Conservation (phyloP, 1,140 invertebrate genomes). For the Ridgeia piscesae region DNA sequence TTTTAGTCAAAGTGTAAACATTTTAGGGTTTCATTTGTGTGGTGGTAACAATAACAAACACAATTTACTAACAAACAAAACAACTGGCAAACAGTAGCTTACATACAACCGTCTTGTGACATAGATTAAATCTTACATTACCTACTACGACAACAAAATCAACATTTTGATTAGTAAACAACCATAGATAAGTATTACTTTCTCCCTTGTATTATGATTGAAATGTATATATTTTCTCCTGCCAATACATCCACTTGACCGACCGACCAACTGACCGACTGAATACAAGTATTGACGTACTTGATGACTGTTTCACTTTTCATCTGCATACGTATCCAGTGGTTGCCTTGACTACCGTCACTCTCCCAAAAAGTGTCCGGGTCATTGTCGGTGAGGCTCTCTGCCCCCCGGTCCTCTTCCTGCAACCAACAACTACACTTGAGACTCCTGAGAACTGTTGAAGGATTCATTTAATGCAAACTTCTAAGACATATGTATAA, state of each 20-base stretch:
- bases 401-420: slow-evolving; percentile 46
- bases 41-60: background rate
- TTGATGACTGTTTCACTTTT: slow-evolving; percentile 56
- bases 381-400: slow-evolving; percentile 53
- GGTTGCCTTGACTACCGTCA: slow-evolving; percentile 54
- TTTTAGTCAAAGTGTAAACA: background rate
- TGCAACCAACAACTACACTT: slow-evolving; percentile 27
- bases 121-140: background rate
- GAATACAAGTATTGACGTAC: slow-evolving; percentile 31
- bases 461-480: too few species aligned
- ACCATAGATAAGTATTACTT: too few species aligned
- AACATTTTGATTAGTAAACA: background rate
- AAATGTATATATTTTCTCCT: too few species aligned
- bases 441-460: too few species aligned
- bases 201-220: too few species aligned
- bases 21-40: background rate
- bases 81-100: background rate
- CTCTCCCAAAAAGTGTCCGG: slow-evolving; percentile 57
- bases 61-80: background rate
- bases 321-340: slow-evolving; percentile 55
- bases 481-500: too few species aligned
- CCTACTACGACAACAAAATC: background rate
- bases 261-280: too few species aligned
- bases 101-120: background rate
- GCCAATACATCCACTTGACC: too few species aligned